Conservation (phyloP, 2,888 invertebrate genomes). For the Apodemia zela region DNA sequence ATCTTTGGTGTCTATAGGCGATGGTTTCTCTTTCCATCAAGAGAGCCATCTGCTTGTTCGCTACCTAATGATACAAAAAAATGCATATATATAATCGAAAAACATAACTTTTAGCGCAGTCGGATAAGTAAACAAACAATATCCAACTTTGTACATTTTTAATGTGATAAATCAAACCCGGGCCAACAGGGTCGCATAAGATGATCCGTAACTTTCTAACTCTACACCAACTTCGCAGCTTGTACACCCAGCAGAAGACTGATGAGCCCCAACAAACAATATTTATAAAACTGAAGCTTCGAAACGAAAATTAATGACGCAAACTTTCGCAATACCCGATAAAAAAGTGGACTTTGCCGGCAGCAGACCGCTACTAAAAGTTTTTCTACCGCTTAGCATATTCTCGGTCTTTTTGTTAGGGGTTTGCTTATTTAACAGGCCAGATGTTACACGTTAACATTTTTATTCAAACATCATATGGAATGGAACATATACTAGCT, state of each 20-base stretch:
- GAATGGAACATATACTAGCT: neutral
- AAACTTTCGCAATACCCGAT: constrained; percentile 16
- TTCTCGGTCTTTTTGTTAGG: constrained; percentile 15
- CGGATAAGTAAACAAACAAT: neutral
- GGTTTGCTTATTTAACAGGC: constrained; percentile 11
- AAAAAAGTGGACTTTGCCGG: constrained; percentile 16
- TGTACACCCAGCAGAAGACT: constrained; percentile 12
- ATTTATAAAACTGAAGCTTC: constrained; percentile 14
- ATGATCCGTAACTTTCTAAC: constrained; percentile 13
- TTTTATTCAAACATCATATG: neutral
- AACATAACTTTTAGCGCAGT: neutral
- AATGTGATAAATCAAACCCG: neutral
- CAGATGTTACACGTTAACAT: constrained; percentile 9
- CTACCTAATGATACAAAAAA: too few species aligned
- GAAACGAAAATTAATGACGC: constrained; percentile 16
- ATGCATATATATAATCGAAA: too few species aligned
- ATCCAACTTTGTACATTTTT: neutral
- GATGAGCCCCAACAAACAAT: constrained; percentile 16
- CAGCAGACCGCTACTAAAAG: constrained; percentile 14
- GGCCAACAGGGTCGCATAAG: constrained; percentile 6
- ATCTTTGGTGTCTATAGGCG: too few species aligned
- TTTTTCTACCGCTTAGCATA: constrained; percentile 16
- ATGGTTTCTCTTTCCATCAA: too few species aligned
- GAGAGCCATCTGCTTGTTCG: too few species aligned
- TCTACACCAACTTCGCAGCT: constrained; percentile 9